Percentiles rank a stretch among this genome's conserved stretches.
Evolutionary conservation across 2,113 vertebrate species (phyloP).

Genomic region (Hiodon tergisus): DNA sequence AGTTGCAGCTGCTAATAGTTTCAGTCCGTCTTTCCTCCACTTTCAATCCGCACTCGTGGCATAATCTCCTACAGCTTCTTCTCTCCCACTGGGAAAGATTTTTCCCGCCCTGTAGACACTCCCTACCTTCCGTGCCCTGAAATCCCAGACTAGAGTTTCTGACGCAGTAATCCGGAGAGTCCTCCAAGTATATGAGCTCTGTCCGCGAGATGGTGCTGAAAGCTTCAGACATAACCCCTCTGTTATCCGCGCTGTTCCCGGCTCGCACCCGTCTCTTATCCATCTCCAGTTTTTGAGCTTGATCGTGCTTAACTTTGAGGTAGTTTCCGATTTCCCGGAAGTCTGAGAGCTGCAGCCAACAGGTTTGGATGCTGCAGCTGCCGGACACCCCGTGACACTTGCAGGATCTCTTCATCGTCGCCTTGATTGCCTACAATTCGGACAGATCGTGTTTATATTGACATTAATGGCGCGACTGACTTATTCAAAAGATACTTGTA

Average conservation of each 20-base stretch:
- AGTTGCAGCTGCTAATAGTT: constrained; percentile 84
- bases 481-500: neutral
- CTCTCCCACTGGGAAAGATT: constrained; percentile 71
- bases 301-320: constrained; percentile 80
- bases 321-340: constrained; percentile 85
- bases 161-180: constrained; percentile 87
- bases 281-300: constrained; percentile 82
- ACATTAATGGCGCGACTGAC: too few species aligned
- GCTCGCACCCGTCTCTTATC: constrained; percentile 75
- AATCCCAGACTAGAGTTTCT: constrained; percentile 79
- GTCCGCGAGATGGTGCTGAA: constrained; percentile 69
- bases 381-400: constrained; percentile 96
- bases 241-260: constrained; percentile 84
- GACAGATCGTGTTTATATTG: neutral
- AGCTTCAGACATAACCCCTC: constrained; percentile 61
- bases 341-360: constrained; percentile 89
- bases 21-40: constrained; percentile 73
- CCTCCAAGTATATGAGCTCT: constrained; percentile 84
- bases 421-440: constrained; percentile 70
- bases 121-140: constrained; percentile 82
- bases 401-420: constrained; percentile 82
- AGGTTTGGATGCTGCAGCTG: constrained; percentile 93
- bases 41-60: constrained; percentile 78
- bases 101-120: constrained; percentile 76
- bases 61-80: constrained; percentile 78